Percentiles rank a stretch among this genome's conserved stretches.
phyloP scores from a whole-genome alignment of 2,113 vertebrate species.

The Macheiramphus alcinus region DNA sequence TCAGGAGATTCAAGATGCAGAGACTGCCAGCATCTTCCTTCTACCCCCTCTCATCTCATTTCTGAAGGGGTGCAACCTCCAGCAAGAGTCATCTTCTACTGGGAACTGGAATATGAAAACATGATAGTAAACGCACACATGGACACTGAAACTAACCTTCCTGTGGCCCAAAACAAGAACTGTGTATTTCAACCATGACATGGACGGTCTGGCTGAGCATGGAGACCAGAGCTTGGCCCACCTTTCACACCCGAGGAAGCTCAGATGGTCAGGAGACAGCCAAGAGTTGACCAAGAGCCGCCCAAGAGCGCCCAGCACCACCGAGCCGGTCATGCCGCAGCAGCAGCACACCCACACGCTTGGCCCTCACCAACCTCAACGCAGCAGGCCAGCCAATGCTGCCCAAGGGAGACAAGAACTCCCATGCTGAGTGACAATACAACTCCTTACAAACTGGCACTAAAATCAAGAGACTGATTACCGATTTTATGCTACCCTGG shows the following conservation, averaged over 20 bases:
- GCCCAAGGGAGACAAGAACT: neutral
- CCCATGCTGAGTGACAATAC: neutral
- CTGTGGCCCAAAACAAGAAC: neutral
- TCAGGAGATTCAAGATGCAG: neutral
- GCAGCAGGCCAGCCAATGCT: neutral
- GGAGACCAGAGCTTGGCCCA: neutral
- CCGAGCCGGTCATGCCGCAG: accelerated
- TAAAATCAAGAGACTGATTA: neutral
- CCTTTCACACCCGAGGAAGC: neutral
- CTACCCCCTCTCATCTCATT: neutral
- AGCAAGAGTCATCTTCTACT: neutral
- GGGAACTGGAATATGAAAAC: neutral
- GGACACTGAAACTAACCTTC: neutral
- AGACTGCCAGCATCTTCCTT: neutral
- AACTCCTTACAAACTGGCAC: neutral
- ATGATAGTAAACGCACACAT: neutral
- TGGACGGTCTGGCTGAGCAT: neutral
- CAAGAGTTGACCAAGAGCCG: neutral
- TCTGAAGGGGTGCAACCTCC: neutral
- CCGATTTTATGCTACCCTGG: neutral
- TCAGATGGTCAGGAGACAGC: neutral
- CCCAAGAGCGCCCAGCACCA: accelerated
- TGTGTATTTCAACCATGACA: neutral
- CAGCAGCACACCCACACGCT: neutral
- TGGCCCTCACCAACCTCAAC: neutral